Base-by-base conservation (phyloP, 2,113 vertebrate genomes). In the Osmerus eperlanus region DNA sequence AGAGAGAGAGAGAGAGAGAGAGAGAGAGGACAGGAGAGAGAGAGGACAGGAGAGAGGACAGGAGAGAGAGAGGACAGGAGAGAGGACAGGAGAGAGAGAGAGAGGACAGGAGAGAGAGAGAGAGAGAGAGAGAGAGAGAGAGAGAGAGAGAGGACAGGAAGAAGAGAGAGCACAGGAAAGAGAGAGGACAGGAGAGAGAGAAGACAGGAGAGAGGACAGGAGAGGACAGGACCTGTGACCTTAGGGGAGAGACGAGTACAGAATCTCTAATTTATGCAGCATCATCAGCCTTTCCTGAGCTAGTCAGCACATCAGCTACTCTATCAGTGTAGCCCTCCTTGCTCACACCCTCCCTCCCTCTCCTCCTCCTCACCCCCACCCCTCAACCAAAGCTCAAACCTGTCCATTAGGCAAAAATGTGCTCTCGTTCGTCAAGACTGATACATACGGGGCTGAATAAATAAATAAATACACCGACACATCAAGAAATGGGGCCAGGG, bases 401-500 rank as follows among this genome's bases (percentile, higher is more conserved):
- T 82, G 66, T 78, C 84, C 85, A 88, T 87, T 86, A 87, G 77
- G 79, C 72, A 76, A 64, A 81, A 84, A 86, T 75, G 51, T 76
- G 79, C 81, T 67, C 73, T 78, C 66, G 82, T 77, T 78, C 62
- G 28, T 73, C 68, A 67, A 75, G 80, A 83, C 41, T 81, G 61
- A 66, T 79, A 82, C 83, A 79, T 85, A 87, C 80, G 64, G 73
- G 74, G 58, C 19, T 16, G 5, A 41, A 62, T 54, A 71, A 67
- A 82, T 78, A 77, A 83, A 72, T 75, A 78, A 82, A 69, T 82
- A 70, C 19, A 58, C 51, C 41, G 41, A 77, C 53, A 54, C 25
- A n/a, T 78, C 55, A 74, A 16, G 72, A 86, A 90, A 89, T 79
- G 75, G 78, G 78, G 86, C 84, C 87, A 88, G 88, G 89, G 84